phyloP scores from a whole-genome alignment of 2,797 vertebrate genomes.

The Tadarida brasiliensis region DNA sequence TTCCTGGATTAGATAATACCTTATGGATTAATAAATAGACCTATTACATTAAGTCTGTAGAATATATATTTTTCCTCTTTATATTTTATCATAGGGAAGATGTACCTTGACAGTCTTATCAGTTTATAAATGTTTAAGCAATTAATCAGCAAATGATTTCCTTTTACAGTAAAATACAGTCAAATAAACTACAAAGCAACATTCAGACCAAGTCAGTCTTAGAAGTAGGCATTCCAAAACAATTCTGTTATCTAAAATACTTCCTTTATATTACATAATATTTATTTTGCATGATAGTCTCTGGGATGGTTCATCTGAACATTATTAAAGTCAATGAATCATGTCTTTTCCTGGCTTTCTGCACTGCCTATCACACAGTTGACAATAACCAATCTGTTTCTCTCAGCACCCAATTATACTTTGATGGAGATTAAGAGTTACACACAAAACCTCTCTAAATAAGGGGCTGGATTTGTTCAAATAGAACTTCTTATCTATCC shows the following conservation, averaged over 20 bases:
- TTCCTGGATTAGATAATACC: background rate
- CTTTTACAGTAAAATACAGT: background rate
- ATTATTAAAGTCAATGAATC: constrained; percentile 67
- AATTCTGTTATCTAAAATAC: constrained; percentile 14
- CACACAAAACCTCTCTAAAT: constrained; percentile 36
- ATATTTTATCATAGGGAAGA: constrained; percentile 17
- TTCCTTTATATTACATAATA: background rate
- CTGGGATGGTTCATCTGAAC: background rate
- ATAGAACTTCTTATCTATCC: constrained; percentile 5
- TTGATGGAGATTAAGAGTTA: constrained; percentile 57
- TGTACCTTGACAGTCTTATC: background rate
- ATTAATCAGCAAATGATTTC: background rate
- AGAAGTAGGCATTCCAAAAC: background rate
- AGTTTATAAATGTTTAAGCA: background rate
- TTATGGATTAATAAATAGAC: constrained; percentile 43
- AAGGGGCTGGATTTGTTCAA: constrained; percentile 57
- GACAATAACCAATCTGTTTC: constrained; percentile 59
- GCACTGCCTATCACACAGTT: background rate
- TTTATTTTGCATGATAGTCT: background rate
- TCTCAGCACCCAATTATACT: constrained; percentile 59
- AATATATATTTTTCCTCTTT: background rate
- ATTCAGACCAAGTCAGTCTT: background rate
- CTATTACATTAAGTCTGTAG: constrained; percentile 25
- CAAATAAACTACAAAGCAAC: background rate
- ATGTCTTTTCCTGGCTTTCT: constrained; percentile 8